phyloP scores from a whole-genome alignment of 1,140 invertebrate genomes.

The Brachionus calyciflorus region DNA sequence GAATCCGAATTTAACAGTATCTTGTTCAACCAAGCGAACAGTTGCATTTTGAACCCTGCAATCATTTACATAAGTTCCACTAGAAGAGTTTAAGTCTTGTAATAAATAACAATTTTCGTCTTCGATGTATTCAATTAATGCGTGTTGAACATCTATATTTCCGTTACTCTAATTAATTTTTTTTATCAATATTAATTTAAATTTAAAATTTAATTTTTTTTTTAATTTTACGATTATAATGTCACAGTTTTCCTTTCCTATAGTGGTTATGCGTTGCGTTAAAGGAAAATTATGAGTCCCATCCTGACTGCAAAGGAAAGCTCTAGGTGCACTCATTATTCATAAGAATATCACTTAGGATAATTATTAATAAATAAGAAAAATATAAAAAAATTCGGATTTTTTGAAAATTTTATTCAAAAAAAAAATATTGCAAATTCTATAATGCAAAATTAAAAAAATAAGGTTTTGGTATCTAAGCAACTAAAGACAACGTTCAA shows the following conservation, averaged over 20 bases:
- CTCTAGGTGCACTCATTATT: slow-evolving; percentile 17
- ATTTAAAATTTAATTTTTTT: neutral
- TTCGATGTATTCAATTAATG: slow-evolving; percentile 58
- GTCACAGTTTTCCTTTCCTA: slow-evolving; percentile 60
- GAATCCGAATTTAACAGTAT: slow-evolving; percentile 58
- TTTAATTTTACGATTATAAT: slow-evolving; percentile 53
- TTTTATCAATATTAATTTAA: too few relatives aligned
- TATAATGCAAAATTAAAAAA: neutral
- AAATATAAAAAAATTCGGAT: neutral
- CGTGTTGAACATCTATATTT: slow-evolving; percentile 58
- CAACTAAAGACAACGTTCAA: slow-evolving; percentile 22
- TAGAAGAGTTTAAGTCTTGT: slow-evolving; percentile 59
- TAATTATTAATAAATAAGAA: neutral
- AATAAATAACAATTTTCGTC: slow-evolving; percentile 58
- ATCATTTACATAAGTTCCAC: slow-evolving; percentile 61
- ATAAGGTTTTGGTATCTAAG: neutral
- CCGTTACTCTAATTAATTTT: slow-evolving; percentile 37
- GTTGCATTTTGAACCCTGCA: slow-evolving; percentile 59
- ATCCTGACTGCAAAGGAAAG: slow-evolving; percentile 29
- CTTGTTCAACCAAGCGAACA: slow-evolving; percentile 57
- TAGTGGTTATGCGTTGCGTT: slow-evolving; percentile 56
- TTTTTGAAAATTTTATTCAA: slow-evolving; percentile 9
- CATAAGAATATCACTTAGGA: neutral
- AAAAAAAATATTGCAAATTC: slow-evolving; percentile 27
- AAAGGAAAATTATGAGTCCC: slow-evolving; percentile 46